Base-by-base conservation (phyloP, 2,113 vertebrate species). In the Meleagris gallopavo region DNA sequence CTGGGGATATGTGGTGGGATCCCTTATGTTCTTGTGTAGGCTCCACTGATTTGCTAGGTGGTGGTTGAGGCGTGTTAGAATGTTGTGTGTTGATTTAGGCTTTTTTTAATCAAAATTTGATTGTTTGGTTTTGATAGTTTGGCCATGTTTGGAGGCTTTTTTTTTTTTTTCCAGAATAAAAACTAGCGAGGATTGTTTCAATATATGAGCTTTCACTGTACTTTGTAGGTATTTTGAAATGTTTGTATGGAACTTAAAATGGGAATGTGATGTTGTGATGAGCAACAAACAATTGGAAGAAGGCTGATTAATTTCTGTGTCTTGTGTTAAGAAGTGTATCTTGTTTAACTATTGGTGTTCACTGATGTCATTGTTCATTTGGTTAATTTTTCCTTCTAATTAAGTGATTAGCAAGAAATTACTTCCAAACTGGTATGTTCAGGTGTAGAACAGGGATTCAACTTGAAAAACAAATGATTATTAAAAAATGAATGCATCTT, bases 171-270 rank as follows among this genome's bases (percentile, higher is more conserved):
- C n/a, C 36, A 73, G 43, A 19, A 25, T 17, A 0, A 2, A 24
- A 19, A 36, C 9, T 19, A 83, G 18, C 40, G 29, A 22, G 25
- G 10, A 4, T 17, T 61, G 29, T 90, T 83, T 12, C 5, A 32
- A 52, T 82, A 4, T 52, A 10, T 15, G 19, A 41, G 29, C 11
- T 78, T 84, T 6, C 36, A 71, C 22, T 71, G n/a, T 5, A 25
- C 30, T 41, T 84, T 5, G 24, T 12, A 45, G 3, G 22, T 62
- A 1, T 54, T 7, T 43, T 65, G 12, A 0, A 10, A 2, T 17
- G 40, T 69, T 65, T 69, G 24, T 17, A 6, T 55, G 1, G 69
- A 83, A n/a, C 12, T 22, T 13, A 41, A 50, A 7, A 9, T 73
- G 21, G 83, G 20, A 40, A 60, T n/a, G 3, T 74, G 55, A 29